Conservation (phyloP, 2,113 vertebrate genomes). For the Sinocyclocheilus anshuiensis region DNA sequence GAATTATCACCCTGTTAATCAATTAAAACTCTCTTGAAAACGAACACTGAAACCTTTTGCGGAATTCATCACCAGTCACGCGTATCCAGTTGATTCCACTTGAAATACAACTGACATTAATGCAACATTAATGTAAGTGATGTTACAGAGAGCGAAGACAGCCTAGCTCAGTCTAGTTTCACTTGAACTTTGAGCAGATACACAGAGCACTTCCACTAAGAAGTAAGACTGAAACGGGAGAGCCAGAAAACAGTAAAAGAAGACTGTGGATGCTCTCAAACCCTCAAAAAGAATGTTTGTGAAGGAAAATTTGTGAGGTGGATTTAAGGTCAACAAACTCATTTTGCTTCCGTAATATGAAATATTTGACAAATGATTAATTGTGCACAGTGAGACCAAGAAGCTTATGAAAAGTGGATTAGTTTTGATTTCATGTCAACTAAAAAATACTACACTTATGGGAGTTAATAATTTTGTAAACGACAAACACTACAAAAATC, state of each 20-base stretch:
- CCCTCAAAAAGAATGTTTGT: no score
- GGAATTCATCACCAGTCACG: not conserved
- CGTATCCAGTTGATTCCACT: slow-evolving; percentile 16
- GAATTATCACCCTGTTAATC: slow-evolving; percentile 12
- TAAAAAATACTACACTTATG: not conserved
- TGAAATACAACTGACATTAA: slow-evolving; percentile 17
- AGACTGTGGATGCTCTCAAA: not conserved
- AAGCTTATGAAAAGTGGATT: no score
- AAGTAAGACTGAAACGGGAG: not conserved
- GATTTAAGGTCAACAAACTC: no score
- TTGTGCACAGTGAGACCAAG: no score
- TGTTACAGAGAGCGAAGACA: not conserved
- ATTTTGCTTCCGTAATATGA: no score
- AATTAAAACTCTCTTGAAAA: slow-evolving; percentile 23
- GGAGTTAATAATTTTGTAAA: not conserved
- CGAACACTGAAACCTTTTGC: not conserved
- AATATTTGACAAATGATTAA: no score
- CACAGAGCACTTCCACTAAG: not conserved
- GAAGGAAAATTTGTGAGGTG: not conserved
- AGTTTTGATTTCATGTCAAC: no score
- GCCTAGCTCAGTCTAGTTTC: slow-evolving; percentile 11
- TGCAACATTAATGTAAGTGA: slow-evolving; percentile 11
- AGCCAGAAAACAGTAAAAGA: not conserved
- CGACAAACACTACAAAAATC: not conserved
- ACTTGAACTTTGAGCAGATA: not conserved